A percentile compares a stretch with the other conserved stretches of the same genome.
phyloP scores from a whole-genome alignment of 2,113 vertebrate species.

The Colius striatus region DNA sequence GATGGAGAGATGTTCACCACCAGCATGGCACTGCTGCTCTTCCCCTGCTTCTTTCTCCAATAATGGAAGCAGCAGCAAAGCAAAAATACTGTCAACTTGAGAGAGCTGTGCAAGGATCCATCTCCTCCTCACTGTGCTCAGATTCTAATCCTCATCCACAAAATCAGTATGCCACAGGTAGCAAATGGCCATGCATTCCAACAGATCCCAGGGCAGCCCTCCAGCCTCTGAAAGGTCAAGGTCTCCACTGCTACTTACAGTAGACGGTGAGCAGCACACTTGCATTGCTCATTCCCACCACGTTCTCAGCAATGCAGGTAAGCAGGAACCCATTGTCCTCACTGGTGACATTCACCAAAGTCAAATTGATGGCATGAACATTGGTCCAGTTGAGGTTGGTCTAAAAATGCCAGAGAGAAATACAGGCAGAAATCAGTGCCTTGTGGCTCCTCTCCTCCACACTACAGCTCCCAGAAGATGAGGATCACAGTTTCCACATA shows the following conservation, averaged over 20 bases:
- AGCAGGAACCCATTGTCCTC: conserved; percentile 94
- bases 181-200: background rate
- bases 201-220: background rate
- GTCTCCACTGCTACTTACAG: conserved; percentile 82
- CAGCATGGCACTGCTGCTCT: background rate
- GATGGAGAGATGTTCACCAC: background rate
- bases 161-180: background rate
- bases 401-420: conserved; percentile 70
- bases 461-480: background rate
- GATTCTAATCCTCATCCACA: background rate
- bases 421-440: background rate
- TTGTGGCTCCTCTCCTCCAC: background rate
- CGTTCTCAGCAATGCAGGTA: conserved; percentile 94
- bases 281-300: conserved; percentile 97
- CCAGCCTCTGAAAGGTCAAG: background rate
- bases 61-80: background rate
- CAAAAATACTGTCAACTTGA: background rate
- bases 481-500: background rate
- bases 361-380: conserved; percentile 95
- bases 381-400: conserved; percentile 95
- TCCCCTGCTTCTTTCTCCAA: background rate
- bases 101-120: background rate
- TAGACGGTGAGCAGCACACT: conserved; percentile 93
- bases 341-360: conserved; percentile 92
- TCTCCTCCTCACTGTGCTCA: background rate